Evolutionary conservation across 2,888 invertebrate species (phyloP).

Genomic region (Tenthredo notha): DNA sequence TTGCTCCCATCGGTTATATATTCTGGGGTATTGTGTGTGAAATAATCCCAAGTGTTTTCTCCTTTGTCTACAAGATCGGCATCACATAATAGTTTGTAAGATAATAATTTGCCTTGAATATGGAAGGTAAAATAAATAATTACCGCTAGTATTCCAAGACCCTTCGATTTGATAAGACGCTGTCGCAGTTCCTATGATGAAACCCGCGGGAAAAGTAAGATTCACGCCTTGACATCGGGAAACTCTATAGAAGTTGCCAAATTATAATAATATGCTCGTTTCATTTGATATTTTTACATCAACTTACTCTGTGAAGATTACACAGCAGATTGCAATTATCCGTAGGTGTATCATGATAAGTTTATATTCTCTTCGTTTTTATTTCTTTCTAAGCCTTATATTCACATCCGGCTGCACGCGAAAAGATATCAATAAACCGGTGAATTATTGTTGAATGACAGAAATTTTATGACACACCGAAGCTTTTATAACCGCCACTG

Average conservation of each 20-base stretch:
- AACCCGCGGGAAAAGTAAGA: constrained; percentile 73
- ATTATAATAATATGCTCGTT: background rate
- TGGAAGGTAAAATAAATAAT: constrained; percentile 58
- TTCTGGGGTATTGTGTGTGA: constrained; percentile 79
- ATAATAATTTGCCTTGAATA: background rate
- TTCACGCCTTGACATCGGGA: background rate
- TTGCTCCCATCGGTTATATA: constrained; percentile 81
- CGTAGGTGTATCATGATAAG: background rate
- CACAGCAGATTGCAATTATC: background rate
- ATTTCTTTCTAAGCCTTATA: background rate
- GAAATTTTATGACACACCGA: background rate
- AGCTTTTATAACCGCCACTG: constrained; percentile 1
- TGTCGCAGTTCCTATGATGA: constrained; percentile 80
- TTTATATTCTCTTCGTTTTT: background rate
- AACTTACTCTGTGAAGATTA: constrained; percentile 2
- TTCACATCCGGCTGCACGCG: background rate
- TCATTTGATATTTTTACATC: background rate
- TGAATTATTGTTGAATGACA: background rate
- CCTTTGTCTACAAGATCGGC: constrained; percentile 81
- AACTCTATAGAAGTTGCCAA: background rate
- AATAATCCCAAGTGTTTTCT: constrained; percentile 83
- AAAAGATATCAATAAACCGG: background rate
- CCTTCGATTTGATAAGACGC: constrained; percentile 81
- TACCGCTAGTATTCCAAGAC: constrained; percentile 81
- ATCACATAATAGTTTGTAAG: background rate